Evolutionary conservation across 2,797 vertebrate genomes (phyloP).

Genomic region (Linurgus olivaceus): DNA sequence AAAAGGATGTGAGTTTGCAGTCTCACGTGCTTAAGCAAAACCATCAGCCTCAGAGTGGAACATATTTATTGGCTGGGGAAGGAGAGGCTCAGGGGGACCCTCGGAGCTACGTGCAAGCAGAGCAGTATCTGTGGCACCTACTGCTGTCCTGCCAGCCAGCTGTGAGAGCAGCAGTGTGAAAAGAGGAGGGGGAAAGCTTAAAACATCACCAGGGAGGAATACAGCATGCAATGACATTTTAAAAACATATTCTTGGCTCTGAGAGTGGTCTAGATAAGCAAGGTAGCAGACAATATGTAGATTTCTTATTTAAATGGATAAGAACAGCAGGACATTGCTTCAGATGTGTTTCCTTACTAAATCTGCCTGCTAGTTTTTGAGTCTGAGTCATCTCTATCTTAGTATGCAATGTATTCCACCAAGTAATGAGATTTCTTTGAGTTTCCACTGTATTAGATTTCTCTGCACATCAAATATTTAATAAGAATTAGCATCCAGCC

Average conservation of each 20-base stretch:
- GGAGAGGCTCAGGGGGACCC: not conserved
- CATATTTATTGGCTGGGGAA: constrained; percentile 15
- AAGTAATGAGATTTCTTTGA: constrained; percentile 55
- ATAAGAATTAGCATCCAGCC: constrained; percentile 73
- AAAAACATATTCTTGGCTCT: not conserved
- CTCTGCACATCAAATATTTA: constrained; percentile 74
- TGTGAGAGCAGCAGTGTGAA: not conserved
- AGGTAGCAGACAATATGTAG: not conserved
- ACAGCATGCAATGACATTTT: not conserved
- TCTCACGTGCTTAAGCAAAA: constrained; percentile 26
- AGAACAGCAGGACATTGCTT: constrained; percentile 26
- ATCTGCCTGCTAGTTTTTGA: not conserved
- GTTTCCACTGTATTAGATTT: constrained; percentile 42
- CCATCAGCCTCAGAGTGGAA: constrained; percentile 17
- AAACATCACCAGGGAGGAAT: not conserved
- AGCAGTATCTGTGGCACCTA: not conserved
- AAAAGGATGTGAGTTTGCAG: constrained; percentile 14
- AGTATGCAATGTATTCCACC: constrained; percentile 31
- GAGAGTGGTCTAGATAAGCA: not conserved
- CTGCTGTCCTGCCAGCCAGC: not conserved
- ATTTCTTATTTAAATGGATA: constrained; percentile 37
- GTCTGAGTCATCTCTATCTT: constrained; percentile 41
- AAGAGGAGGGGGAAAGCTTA: not conserved
- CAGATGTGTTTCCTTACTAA: not conserved
- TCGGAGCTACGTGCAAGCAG: rapidly evolving